These are phyloP conservation scores for Piprites chloris DNA, from an alignment of 2,113 vertebrate species.

Conservation along the genomic window DNA sequence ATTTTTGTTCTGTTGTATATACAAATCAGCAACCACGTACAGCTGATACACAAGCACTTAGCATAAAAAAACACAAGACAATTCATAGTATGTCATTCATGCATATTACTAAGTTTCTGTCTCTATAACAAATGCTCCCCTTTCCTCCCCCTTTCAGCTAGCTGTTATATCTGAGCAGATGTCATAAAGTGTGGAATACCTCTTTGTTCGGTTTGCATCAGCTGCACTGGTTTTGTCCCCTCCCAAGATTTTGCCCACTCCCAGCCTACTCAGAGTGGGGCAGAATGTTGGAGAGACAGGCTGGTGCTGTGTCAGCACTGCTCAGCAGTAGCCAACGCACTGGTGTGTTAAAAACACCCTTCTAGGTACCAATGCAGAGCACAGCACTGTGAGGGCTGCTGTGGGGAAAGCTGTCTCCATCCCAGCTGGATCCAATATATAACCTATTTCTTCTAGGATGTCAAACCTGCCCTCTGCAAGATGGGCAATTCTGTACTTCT, in stretches of 20 bases:
- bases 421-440: fast-evolving
- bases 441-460: background rate
- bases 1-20: background rate
- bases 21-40: background rate
- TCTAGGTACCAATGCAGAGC: too few relatives aligned
- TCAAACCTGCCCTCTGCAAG: background rate
- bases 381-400: background rate
- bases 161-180: background rate
- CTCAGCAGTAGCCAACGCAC: background rate
- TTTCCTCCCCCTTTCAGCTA: background rate
- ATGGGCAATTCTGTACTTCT: background rate
- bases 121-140: background rate
- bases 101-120: background rate
- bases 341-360: background rate
- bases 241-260: background rate
- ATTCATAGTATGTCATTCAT: background rate
- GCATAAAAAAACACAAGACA: background rate
- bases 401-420: background rate
- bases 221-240: background rate
- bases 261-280: background rate
- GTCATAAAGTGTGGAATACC: background rate
- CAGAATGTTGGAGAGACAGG: background rate
- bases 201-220: background rate
- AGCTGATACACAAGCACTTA: background rate
- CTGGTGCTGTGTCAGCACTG: background rate